Evolutionary conservation across 2,797 vertebrate species (phyloP).

Genomic region (Thunnus albacares): DNA sequence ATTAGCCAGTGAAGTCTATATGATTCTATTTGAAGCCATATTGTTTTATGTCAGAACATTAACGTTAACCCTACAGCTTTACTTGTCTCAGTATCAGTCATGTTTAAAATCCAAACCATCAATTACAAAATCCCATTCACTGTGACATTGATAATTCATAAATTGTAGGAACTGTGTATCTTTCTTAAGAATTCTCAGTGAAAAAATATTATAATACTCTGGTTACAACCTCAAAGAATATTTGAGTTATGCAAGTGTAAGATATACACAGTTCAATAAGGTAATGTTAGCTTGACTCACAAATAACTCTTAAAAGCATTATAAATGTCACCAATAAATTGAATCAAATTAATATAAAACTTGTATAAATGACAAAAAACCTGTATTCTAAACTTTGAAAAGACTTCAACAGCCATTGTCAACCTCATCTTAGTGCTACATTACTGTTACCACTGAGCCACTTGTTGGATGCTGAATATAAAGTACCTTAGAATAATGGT

Average conservation of each 20-base stretch:
- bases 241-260: conserved; percentile 14
- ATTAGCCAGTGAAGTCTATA: background rate
- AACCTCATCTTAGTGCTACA: background rate
- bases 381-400: background rate
- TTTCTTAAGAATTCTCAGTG: conserved; percentile 5
- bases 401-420: background rate
- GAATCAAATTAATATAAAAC: background rate
- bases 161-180: background rate
- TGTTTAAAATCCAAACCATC: background rate
- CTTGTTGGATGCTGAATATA: conserved; percentile 23
- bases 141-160: background rate
- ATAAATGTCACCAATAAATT: too few species aligned
- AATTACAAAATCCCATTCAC: background rate
- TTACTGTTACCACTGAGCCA: background rate
- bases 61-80: background rate
- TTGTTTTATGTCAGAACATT: conserved; percentile 7
- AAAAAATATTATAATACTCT: conserved; percentile 21
- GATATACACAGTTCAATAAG: background rate
- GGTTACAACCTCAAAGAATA: conserved; percentile 19
- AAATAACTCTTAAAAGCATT: background rate
- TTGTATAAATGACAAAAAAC: background rate
- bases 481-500: background rate
- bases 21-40: background rate
- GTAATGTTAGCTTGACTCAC: background rate
- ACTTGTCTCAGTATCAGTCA: background rate